Conservation (phyloP, 2,113 vertebrate species). For the Pomatorhinus ruficollis region DNA sequence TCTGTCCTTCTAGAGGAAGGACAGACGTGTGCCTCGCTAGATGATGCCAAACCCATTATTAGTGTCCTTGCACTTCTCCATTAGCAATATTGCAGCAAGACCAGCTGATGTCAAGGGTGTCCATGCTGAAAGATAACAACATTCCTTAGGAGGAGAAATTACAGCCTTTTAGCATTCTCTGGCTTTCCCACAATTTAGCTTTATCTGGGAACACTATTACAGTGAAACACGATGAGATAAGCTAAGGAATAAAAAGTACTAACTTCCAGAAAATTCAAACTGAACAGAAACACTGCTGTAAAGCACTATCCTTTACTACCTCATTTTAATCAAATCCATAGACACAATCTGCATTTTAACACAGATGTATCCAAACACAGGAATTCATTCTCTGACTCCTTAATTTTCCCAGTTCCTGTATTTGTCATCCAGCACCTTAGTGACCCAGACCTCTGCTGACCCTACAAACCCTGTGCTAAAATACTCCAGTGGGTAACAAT, state of each 20-base stretch:
- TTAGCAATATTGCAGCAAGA: conserved; percentile 25
- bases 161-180: neutral
- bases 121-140: neutral
- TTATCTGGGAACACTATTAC: neutral
- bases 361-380: neutral
- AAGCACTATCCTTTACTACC: neutral
- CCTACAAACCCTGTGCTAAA: neutral
- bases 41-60: conserved; percentile 4
- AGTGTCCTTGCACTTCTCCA: neutral
- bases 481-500: neutral
- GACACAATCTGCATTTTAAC: neutral
- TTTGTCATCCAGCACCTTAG: neutral
- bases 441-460: neutral
- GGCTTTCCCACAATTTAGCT: neutral
- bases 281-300: neutral
- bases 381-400: neutral
- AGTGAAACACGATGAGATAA: neutral
- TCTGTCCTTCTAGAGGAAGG: neutral
- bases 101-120: conserved; percentile 29
- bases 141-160: neutral
- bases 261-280: neutral
- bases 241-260: neutral
- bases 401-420: neutral
- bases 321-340: neutral
- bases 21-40: neutral